These are phyloP conservation scores for Polypterus senegalus DNA, from an alignment of 2,113 vertebrate genomes.

Conservation along the genomic window DNA sequence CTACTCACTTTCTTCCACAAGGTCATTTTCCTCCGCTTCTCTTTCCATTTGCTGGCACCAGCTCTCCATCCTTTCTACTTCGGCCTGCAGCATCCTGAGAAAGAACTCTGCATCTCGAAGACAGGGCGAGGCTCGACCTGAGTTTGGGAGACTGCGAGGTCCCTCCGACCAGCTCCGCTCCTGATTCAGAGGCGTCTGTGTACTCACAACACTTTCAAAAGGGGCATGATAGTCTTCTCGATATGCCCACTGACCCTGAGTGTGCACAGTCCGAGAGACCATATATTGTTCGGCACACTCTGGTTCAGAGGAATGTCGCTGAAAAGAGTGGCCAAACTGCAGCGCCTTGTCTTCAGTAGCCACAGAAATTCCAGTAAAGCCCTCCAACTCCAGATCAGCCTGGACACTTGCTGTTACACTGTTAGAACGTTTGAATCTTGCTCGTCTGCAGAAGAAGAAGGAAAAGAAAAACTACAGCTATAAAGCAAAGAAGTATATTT, in stretches of 20 bases:
- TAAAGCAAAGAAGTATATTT: too few species aligned
- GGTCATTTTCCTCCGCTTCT: slow-evolving; percentile 85
- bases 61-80: slow-evolving; percentile 93
- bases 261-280: slow-evolving; percentile 92
- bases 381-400: slow-evolving; percentile 90
- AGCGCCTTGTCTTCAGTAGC: slow-evolving; percentile 89
- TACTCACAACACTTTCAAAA: slow-evolving; percentile 54
- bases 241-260: slow-evolving; percentile 94
- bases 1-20: slow-evolving; percentile 83
- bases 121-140: slow-evolving; percentile 82
- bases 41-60: slow-evolving; percentile 97
- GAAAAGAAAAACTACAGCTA: too few species aligned
- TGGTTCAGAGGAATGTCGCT: slow-evolving; percentile 85
- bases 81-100: slow-evolving; percentile 81
- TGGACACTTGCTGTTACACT: slow-evolving; percentile 93
- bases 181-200: slow-evolving; percentile 45
- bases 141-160: slow-evolving; percentile 87
- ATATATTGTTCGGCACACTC: slow-evolving; percentile 75
- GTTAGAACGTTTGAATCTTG: slow-evolving; percentile 95
- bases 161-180: slow-evolving; percentile 76
- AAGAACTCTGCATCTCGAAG: slow-evolving; percentile 90
- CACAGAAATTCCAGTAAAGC: slow-evolving; percentile 66
- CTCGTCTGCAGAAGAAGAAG: slow-evolving; percentile 49
- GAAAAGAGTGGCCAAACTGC: slow-evolving; percentile 91
- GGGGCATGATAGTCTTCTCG: slow-evolving; percentile 83